A percentile compares a stretch with the other conserved stretches of the same genome.
Evolutionary conservation across 2,113 vertebrate genomes (phyloP).

Genomic region (Chlorocebus sabaeus): DNA sequence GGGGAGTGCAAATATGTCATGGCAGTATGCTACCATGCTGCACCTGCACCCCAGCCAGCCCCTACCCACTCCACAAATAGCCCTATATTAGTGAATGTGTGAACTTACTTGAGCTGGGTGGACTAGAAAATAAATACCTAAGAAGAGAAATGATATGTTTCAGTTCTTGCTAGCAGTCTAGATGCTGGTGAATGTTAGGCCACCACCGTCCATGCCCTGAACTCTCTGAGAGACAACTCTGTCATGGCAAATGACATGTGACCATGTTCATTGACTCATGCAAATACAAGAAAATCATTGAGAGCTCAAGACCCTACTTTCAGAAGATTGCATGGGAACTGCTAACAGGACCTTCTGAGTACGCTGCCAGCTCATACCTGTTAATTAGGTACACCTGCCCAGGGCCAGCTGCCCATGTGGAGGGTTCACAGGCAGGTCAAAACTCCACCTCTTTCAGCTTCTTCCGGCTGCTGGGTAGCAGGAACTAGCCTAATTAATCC

Average conservation of each 20-base stretch:
- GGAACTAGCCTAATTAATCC: background rate
- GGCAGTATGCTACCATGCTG: background rate
- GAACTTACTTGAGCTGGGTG: background rate
- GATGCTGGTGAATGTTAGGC: background rate
- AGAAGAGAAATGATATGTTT: background rate
- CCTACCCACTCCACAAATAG: too few relatives aligned
- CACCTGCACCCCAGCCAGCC: background rate
- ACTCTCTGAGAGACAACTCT: background rate
- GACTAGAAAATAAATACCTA: background rate
- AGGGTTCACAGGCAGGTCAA: background rate
- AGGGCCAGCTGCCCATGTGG: background rate
- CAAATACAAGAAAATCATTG: background rate
- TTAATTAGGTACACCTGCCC: background rate
- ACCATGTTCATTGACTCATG: background rate
- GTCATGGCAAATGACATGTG: background rate
- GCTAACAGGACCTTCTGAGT: background rate
- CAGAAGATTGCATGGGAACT: background rate
- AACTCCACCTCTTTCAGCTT: background rate
- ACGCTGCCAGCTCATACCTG: background rate
- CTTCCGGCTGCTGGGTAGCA: background rate
- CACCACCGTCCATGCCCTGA: background rate
- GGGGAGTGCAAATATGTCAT: background rate
- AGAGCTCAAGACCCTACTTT: background rate
- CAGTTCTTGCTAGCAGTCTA: background rate
- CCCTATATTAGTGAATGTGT: background rate